A percentile compares a stretch with the other conserved stretches of the same genome.
These are phyloP conservation scores for Pogonocichla stellata DNA, from an alignment of 2,113 vertebrate species.

Conservation along the genomic window DNA sequence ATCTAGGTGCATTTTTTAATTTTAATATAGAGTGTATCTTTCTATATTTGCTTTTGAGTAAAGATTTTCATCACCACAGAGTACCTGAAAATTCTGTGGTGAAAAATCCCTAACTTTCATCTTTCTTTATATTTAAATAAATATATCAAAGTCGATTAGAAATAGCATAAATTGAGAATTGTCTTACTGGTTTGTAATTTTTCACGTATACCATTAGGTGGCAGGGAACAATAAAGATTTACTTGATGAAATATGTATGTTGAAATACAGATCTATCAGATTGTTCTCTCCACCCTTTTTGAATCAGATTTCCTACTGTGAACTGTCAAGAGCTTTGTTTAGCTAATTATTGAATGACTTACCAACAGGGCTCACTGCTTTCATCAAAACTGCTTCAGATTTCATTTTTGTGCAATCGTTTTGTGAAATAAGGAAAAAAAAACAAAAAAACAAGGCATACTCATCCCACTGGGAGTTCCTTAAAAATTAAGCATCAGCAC, in stretches of 20 bases:
- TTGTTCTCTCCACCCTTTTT: constrained; percentile 9
- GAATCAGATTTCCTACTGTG: background rate
- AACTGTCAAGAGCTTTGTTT: constrained; percentile 33
- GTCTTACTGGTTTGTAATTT: background rate
- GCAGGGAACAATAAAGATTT: constrained; percentile 47
- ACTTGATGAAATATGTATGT: background rate
- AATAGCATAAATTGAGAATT: background rate
- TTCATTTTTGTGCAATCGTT: constrained; percentile 4
- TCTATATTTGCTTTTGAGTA: background rate
- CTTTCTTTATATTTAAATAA: background rate
- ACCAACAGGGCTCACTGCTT: background rate
- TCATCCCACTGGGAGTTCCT: background rate
- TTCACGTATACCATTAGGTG: constrained; percentile 25
- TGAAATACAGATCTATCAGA: constrained; percentile 9
- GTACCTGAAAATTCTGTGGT: background rate
- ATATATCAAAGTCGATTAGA: background rate
- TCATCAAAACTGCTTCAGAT: background rate
- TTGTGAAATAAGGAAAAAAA: background rate
- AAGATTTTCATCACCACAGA: background rate
- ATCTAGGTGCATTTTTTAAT: background rate
- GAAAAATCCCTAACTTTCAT: background rate
- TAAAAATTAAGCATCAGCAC: background rate
- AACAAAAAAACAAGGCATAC: background rate
- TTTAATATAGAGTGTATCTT: background rate
- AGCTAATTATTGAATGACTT: constrained; percentile 21